Conservation (phyloP, 2,888 invertebrate species). For the Sphecodes monilicornis region DNA sequence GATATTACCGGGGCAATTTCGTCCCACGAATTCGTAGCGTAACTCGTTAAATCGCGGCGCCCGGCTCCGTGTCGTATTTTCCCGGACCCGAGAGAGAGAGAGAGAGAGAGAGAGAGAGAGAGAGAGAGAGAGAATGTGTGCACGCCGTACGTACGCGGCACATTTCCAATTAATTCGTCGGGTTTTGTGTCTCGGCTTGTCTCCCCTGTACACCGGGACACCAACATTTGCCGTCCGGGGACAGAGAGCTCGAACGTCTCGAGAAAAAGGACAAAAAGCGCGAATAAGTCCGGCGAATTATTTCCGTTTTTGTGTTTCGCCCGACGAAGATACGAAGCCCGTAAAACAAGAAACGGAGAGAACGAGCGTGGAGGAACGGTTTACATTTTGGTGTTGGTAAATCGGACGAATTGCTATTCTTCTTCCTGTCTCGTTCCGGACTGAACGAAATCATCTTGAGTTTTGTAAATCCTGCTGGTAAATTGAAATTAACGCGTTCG, state of each 20-base stretch:
- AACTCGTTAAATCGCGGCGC: conserved; percentile 58
- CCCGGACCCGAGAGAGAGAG: neutral
- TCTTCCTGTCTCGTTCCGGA: neutral
- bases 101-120: neutral
- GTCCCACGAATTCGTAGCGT: conserved; percentile 49
- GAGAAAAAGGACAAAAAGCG: conserved; percentile 8
- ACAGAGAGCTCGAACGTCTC: conserved; percentile 7
- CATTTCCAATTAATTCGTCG: conserved; percentile 65
- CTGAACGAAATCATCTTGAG: neutral
- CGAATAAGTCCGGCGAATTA: conserved; percentile 53
- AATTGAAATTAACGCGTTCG: neutral
- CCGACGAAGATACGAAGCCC: neutral
- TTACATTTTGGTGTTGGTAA: conserved; percentile 11
- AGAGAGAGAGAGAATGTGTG: neutral
- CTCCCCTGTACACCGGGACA: neutral
- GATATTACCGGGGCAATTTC: conserved; percentile 40
- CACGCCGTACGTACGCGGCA: conserved; percentile 14
- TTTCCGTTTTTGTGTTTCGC: conserved; percentile 30
- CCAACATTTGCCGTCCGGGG: conserved; percentile 2
- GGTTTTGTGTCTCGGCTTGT: conserved; percentile 40
- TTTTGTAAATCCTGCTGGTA: neutral
- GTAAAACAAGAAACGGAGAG: neutral
- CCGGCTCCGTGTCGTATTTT: conserved; percentile 39
- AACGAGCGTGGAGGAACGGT: neutral
- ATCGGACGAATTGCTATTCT: neutral